phyloP scores from a whole-genome alignment of 2,113 vertebrate species.

The Zapornia atra region DNA sequence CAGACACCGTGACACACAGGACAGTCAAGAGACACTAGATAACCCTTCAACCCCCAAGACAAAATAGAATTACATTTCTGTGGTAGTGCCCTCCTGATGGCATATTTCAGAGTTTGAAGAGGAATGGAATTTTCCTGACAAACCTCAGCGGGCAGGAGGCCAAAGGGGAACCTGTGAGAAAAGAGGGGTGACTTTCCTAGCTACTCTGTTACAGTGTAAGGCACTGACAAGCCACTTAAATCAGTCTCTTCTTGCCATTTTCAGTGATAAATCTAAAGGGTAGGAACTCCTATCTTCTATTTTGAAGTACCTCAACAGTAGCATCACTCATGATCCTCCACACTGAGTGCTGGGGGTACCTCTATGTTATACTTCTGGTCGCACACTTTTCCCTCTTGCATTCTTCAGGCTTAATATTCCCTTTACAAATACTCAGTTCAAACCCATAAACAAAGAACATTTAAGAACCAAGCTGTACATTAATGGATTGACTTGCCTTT shows the following conservation, averaged over 20 bases:
- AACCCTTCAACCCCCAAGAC: background rate
- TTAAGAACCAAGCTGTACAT: background rate
- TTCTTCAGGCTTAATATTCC: background rate
- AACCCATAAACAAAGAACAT: background rate
- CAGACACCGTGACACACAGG: background rate
- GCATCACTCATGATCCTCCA: background rate
- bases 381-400: background rate
- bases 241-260: background rate
- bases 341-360: background rate
- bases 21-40: background rate
- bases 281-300: background rate
- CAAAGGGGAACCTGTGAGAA: background rate
- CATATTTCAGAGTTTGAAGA: background rate
- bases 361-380: background rate
- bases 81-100: background rate
- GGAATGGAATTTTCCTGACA: background rate
- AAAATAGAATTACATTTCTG: background rate
- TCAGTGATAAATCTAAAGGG: background rate
- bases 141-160: background rate
- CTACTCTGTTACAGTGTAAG: background rate
- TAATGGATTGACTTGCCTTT: conserved; percentile 38
- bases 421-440: background rate
- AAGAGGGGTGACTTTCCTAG: background rate
- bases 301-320: background rate
- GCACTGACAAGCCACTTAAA: background rate